phyloP scores from a whole-genome alignment of 2,113 vertebrate species.

The Heterotilapia buettikoferi region DNA sequence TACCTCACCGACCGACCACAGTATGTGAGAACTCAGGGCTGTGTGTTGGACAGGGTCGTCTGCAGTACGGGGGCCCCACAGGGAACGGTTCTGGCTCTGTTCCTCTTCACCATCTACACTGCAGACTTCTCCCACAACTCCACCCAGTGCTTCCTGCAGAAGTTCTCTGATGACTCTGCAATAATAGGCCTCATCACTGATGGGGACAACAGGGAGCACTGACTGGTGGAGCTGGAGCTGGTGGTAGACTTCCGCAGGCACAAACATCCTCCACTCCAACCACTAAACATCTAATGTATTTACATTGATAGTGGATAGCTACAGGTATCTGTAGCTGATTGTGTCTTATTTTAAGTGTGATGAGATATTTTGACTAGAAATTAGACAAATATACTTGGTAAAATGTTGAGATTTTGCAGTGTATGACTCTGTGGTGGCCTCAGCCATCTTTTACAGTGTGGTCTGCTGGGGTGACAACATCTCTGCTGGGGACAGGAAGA shows the following conservation, averaged over 20 bases:
- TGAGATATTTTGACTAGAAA: background rate
- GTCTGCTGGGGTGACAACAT: background rate
- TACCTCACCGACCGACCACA: rapidly evolving
- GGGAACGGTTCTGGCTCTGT: background rate
- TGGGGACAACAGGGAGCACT: background rate
- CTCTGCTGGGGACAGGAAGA: background rate
- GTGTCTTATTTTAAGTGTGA: background rate
- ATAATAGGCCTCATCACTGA: rapidly evolving
- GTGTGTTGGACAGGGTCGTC: background rate
- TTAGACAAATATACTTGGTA: background rate
- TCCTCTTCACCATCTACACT: rapidly evolving
- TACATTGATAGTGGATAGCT: background rate
- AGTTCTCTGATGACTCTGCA: rapidly evolving
- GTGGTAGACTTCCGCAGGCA: rapidly evolving
- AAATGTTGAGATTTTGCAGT: background rate
- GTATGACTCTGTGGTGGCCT: background rate
- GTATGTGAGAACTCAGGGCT: background rate
- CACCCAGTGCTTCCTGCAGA: background rate
- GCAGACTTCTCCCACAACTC: background rate
- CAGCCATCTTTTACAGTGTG: background rate
- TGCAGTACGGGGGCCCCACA: rapidly evolving
- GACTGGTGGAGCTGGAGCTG: background rate
- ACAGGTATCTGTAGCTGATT: background rate
- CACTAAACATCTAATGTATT: rapidly evolving
- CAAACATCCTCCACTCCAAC: background rate